A percentile compares a stretch with the other conserved stretches of the same genome.
phyloP scores from a whole-genome alignment of 2,113 vertebrate species.

The Amphilophus citrinellus region DNA sequence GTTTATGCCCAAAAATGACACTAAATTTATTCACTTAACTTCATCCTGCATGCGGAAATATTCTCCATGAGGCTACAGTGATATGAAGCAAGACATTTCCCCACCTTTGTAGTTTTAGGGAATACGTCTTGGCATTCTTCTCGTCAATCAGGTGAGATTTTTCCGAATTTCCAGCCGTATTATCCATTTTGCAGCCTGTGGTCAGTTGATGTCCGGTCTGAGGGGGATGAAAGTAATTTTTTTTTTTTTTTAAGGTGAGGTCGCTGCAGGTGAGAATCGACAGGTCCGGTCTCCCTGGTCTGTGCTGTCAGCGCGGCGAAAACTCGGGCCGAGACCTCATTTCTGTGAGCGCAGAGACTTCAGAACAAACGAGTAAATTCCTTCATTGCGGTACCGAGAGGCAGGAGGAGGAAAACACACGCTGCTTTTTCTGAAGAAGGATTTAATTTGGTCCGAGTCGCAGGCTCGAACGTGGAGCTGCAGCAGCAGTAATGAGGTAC shows the following conservation, averaged over 20 bases:
- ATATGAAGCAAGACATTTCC: neutral
- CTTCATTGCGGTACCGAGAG: constrained; percentile 51
- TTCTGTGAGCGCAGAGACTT: constrained; percentile 10
- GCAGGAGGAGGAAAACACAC: constrained; percentile 10
- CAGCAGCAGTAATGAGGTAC: constrained; percentile 7
- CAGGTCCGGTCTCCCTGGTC: constrained; percentile 17
- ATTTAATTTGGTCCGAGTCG: constrained; percentile 31
- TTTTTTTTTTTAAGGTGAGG: neutral
- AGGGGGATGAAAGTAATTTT: neutral
- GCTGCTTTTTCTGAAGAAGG: constrained; percentile 20
- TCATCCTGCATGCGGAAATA: neutral
- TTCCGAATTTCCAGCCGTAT: constrained; percentile 75
- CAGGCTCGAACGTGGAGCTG: constrained; percentile 10
- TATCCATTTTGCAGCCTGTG: constrained; percentile 60
- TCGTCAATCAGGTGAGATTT: constrained; percentile 85
- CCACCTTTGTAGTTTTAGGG: constrained; percentile 80
- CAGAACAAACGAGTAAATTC: constrained; percentile 27
- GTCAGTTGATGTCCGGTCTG: neutral
- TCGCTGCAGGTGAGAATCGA: constrained; percentile 23
- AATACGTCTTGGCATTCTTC: constrained; percentile 81
- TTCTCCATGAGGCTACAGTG: neutral
- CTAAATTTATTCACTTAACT: neutral
- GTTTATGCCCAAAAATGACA: neutral
- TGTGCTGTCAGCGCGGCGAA: constrained; percentile 37
- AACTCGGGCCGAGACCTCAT: constrained; percentile 39